Evolutionary conservation across 2,113 vertebrate genomes (phyloP), one percentile per base, ranked within the genome.

Genomic region (Baryphthengus martii): DNA sequence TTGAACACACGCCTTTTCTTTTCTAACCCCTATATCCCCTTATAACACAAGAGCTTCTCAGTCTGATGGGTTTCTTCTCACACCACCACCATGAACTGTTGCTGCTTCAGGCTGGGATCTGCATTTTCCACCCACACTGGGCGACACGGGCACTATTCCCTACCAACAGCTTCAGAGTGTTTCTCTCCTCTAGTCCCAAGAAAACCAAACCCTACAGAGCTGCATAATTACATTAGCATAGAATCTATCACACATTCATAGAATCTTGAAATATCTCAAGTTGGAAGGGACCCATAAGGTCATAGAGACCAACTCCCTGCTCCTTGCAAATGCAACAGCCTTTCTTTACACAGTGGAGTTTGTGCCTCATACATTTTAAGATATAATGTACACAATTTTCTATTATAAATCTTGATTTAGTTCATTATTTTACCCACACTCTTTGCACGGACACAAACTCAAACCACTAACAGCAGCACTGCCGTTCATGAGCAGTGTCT

Each of bases 41-140:
- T 37, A 1, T 10, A 82, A 56, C n/a, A 53, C 25, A 83, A 62
- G 11, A 45, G 63, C 15, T n/a, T 7, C 45, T 53, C 3, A 0
- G 8, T n/a, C 33, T 15, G 21, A 37, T 6, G 55, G 37, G 40
- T 58, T 78, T 74, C 40, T 67, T 85, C 62, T 71, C 31, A 26
- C 28, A 52, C 0, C 39, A 25, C 11, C 23, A 24, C 45, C 26
- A 47, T 0, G 0, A 63, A 59, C 18, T 6, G 7, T 0, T n/a
- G 16, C 62, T 28, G 16, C n/a, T 31, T 70, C 86, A 65, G 45
- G 26, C 14, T 44, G 18, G 17, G 71, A 42, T n/a, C 44, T 68
- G 7, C 50, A 74, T 18, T 58, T 71, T 58, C 78, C 67, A 35
- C 0, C 5, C 50, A 40, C 28, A 7, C 20, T 18, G 7, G 31